Evolutionary conservation across 2,113 vertebrate species (phyloP), one percentile per base, ranked within the genome.

Genomic region (Polypterus bichir): DNA sequence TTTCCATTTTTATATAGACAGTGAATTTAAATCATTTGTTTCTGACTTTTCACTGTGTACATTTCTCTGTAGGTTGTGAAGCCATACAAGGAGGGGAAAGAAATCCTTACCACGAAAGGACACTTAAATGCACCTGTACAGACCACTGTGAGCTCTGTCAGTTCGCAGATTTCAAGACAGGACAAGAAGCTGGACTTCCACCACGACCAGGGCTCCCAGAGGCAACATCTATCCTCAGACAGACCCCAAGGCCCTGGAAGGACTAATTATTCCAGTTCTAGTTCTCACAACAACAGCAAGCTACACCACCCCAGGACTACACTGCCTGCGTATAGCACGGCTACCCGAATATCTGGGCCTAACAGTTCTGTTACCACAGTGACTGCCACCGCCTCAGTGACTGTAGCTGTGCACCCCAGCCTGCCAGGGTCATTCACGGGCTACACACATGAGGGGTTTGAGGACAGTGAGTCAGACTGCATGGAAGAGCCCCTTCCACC

Each of bases 381-480:
- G 64, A 94, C 88, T 0, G 90, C 92, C 72, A 97, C 95, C 0
- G 89, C 96, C 3, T 99, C 93, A 0, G 92, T 98, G 82, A 99
- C 92, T 0, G 89, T 98, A 69, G 89, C 94, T 7, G 81, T 98
- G 71, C 92, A 91, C 70, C 89, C 92, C 0, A 86, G 75, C 3
- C 77, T 97, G 71, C 92, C 93, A 0, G 91, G 93, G 46, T 80
- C 90, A 2, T 88, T 89, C 74, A 82, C 86, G 69, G 87, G 62
- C 63, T 96, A 92, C 9, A 71, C 83, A 76, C 84, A 92, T 0
- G 81, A 93, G 73, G 81, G 84, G 66, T 92, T 91, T 5, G 69
- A 88, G 5, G 70, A 90, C 49, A 73, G 76, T 0, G 83, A 91
- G 67, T 79, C 49, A 1, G 87, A 90, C 82, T 81, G 78, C 74